A percentile compares a stretch with the other conserved stretches of the same genome.
phyloP scores from a whole-genome alignment of 2,797 vertebrate species.

The Pterois miles region DNA sequence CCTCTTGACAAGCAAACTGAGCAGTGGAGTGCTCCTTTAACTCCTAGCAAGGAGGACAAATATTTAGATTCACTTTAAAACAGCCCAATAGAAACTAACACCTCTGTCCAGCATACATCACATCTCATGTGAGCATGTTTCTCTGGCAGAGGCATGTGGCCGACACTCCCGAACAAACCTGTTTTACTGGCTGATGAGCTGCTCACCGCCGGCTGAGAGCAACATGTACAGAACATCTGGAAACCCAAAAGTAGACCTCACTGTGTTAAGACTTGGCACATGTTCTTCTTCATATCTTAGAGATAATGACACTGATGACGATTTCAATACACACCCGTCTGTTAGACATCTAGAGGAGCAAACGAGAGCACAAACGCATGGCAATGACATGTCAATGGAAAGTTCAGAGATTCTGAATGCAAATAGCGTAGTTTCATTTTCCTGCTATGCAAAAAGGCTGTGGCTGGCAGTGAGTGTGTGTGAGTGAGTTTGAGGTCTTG shows the following conservation, averaged over 20 bases:
- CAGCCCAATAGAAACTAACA: background rate
- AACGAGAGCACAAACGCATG: background rate
- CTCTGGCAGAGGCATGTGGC: constrained; percentile 1
- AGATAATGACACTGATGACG: background rate
- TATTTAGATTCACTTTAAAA: background rate
- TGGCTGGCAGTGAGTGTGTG: constrained; percentile 27
- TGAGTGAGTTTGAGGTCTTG: constrained; percentile 23
- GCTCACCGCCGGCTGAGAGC: constrained; percentile 3
- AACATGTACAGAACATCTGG: constrained; percentile 4
- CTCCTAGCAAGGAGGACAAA: background rate
- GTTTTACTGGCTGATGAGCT: constrained; percentile 32
- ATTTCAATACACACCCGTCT: background rate
- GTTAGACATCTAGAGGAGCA: background rate
- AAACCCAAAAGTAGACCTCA: constrained; percentile 10
- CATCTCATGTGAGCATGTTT: constrained; percentile 15
- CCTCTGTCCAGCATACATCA: background rate
- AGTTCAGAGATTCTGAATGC: constrained; percentile 51
- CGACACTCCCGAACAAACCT: constrained; percentile 58
- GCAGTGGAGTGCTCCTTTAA: background rate
- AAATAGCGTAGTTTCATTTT: constrained; percentile 58
- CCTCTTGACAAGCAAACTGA: background rate
- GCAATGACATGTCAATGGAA: constrained; percentile 21
- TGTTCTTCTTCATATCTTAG: background rate
- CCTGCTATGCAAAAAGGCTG: constrained; percentile 61
- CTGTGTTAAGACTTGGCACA: background rate